phyloP scores from a whole-genome alignment of 2,888 invertebrate species.

The Yponomeuta malinellus region DNA sequence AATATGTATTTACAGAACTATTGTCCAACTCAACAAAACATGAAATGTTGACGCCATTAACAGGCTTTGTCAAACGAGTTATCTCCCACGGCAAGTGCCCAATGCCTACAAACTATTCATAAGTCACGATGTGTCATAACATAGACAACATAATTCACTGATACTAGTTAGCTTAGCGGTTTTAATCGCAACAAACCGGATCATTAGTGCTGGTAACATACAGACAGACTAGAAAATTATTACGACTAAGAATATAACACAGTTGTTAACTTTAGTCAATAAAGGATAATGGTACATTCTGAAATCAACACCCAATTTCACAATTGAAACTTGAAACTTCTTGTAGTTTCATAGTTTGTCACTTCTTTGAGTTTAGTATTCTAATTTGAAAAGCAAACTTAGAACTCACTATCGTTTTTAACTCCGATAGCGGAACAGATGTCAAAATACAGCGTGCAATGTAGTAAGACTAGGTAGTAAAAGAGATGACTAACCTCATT shows the following conservation, averaged over 20 bases:
- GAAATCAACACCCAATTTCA: no score
- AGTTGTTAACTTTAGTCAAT: no score
- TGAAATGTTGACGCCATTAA: not conserved
- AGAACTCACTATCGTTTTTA: no score
- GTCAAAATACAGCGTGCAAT: no score
- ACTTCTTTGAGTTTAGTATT: no score
- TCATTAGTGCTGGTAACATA: conserved; percentile 35
- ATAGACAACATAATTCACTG: conserved; percentile 29
- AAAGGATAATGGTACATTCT: no score
- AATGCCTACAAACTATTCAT: not conserved
- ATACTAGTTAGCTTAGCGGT: conserved; percentile 38
- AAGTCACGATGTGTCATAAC: conserved; percentile 4
- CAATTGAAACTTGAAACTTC: no score
- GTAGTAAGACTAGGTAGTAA: no score
- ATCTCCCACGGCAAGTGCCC: not conserved
- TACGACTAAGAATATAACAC: not conserved
- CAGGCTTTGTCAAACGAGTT: conserved; percentile 5
- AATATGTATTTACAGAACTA: not conserved
- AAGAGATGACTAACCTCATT: no score
- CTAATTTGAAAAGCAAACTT: no score
- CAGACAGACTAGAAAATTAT: conserved; percentile 22
- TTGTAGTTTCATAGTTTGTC: no score
- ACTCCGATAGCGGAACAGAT: no score
- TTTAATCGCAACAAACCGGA: conserved; percentile 46
- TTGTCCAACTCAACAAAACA: not conserved